Evolutionary conservation across 2,797 vertebrate species (phyloP).

Genomic region (Pachyuromys duprasi): DNA sequence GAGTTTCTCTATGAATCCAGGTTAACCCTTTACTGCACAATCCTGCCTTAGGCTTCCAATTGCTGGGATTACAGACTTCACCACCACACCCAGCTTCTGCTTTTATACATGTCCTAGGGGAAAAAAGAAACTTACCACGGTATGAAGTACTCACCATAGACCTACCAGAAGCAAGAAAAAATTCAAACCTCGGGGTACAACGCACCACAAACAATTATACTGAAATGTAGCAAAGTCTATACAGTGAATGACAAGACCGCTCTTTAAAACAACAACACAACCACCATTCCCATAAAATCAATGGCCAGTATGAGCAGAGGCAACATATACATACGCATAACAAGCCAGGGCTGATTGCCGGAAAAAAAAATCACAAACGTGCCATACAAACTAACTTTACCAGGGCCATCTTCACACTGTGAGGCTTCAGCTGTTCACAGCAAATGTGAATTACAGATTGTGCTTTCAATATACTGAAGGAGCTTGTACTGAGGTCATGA

Average conservation of each 20-base stretch:
- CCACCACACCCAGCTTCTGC: neutral
- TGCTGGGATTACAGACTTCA: neutral
- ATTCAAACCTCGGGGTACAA: neutral
- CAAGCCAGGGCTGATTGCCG: neutral
- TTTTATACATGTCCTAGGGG: slow-evolving; percentile 7
- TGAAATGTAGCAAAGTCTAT: slow-evolving; percentile 20
- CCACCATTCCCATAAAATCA: neutral
- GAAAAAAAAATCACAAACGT: neutral
- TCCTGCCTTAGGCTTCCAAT: neutral
- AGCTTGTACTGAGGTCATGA: neutral
- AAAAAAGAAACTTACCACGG: slow-evolving; percentile 13
- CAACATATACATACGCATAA: neutral
- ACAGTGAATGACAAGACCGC: neutral
- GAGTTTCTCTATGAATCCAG: neutral
- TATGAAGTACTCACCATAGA: slow-evolving; percentile 14
- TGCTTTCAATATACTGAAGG: neutral
- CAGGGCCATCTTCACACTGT: neutral
- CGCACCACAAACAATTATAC: slow-evolving; percentile 7
- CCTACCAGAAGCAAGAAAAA: slow-evolving; percentile 21
- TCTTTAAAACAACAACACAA: slow-evolving; percentile 35
- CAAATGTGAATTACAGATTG: neutral
- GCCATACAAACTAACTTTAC: neutral
- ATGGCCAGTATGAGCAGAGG: neutral
- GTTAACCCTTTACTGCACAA: neutral
- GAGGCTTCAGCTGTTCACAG: neutral